These are phyloP conservation scores for Saxicola maurus DNA, from an alignment of 2,797 vertebrate genomes.

Conservation along the genomic window DNA sequence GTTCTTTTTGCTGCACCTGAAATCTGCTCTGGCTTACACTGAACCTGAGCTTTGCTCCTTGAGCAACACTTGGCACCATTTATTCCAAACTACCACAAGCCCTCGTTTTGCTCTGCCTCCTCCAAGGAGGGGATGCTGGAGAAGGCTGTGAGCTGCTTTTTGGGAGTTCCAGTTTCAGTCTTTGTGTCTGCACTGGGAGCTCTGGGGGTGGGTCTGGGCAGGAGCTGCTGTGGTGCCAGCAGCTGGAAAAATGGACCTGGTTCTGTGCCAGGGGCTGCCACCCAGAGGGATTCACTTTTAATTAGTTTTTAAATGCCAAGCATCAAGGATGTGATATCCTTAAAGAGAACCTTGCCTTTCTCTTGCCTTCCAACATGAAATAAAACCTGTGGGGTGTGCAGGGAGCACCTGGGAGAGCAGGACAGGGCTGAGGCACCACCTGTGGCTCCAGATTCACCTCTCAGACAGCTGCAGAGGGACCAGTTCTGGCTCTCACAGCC, in stretches of 20 bases:
- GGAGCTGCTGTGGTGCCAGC: not conserved
- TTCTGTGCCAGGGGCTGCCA: not conserved
- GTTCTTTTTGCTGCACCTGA: not conserved
- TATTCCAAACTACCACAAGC: not conserved
- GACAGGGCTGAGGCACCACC: not conserved
- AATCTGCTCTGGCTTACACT: not conserved
- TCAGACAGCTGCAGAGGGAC: not conserved
- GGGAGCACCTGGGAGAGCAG: not conserved
- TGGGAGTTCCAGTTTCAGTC: not conserved
- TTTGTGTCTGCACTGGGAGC: not conserved
- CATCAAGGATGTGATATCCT: not conserved
- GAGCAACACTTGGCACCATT: not conserved
- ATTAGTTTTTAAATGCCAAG: conserved; percentile 7
- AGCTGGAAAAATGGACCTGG: not conserved
- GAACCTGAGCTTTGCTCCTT: not conserved
- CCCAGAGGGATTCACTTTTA: not conserved
- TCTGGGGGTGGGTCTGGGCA: not conserved
- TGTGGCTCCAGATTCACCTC: not conserved
- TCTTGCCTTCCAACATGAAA: not conserved
- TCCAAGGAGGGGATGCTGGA: not conserved
- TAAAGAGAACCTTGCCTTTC: not conserved
- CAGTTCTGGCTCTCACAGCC: not conserved
- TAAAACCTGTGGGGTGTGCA: not conserved
- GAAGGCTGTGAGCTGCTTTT: not conserved
- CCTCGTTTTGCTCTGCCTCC: not conserved